Evolutionary conservation across 2,113 vertebrate genomes (phyloP).

Genomic region (Struthidea cinerea): DNA sequence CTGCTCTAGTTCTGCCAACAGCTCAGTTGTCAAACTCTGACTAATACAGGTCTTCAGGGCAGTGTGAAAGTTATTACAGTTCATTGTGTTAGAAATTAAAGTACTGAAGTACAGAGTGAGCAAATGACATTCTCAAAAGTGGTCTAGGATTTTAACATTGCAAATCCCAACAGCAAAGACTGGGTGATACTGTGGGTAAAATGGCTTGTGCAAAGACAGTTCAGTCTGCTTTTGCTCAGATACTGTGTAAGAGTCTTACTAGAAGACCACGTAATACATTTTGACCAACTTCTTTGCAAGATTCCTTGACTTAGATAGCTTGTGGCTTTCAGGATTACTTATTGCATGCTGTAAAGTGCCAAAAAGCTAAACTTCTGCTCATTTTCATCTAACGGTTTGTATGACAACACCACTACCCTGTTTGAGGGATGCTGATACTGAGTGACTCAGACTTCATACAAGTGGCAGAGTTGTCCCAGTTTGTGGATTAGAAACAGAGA

Average conservation of each 20-base stretch:
- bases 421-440: neutral
- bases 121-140: neutral
- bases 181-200: neutral
- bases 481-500: neutral
- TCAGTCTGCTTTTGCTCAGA: neutral
- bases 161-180: neutral
- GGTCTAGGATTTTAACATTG: neutral
- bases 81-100: neutral
- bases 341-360: neutral
- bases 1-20: neutral
- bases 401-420: neutral
- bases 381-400: neutral
- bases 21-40: neutral
- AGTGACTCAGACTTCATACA: neutral
- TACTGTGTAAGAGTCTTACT: neutral
- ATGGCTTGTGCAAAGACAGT: neutral
- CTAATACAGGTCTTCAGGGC: neutral
- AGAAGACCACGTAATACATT: neutral
- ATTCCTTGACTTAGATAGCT: neutral
- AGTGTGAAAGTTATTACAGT: neutral
- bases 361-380: neutral
- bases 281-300: neutral
- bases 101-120: neutral
- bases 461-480: neutral
- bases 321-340: neutral